phyloP scores from a whole-genome alignment of 2,797 vertebrate species.

The Coregonus suidteri region DNA sequence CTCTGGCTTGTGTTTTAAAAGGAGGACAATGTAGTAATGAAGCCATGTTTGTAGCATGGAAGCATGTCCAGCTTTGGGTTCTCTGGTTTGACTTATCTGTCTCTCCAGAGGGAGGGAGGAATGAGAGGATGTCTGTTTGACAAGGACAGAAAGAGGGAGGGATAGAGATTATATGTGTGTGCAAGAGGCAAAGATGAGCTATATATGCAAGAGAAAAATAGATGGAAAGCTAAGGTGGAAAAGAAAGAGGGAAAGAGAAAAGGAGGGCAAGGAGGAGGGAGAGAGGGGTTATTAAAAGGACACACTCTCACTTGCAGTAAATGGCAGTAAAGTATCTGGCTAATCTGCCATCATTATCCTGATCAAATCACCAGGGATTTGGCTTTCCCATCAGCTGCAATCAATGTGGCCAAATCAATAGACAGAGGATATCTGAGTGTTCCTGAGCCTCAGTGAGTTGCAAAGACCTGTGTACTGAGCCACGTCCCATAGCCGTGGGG shows the following conservation, averaged over 20 bases:
- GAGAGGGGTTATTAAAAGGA: slow-evolving; percentile 79
- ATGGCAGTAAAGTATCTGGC: slow-evolving; percentile 77
- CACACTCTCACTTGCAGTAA: slow-evolving; percentile 70
- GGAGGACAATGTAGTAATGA: slow-evolving; percentile 36
- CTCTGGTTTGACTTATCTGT: slow-evolving; percentile 49
- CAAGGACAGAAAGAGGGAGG: slow-evolving; percentile 17
- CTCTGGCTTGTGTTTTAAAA: slow-evolving; percentile 28
- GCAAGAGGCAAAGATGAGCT: slow-evolving; percentile 51
- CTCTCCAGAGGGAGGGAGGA: slow-evolving; percentile 12
- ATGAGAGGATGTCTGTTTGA: slow-evolving; percentile 26
- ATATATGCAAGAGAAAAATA: slow-evolving; percentile 44
- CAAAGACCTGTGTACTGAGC: slow-evolving; percentile 20
- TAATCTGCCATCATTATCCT: slow-evolving; percentile 81
- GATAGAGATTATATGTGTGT: slow-evolving; percentile 9
- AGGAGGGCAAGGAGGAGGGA: slow-evolving; percentile 26
- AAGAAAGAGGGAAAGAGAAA: slow-evolving; percentile 37
- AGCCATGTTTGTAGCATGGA: slow-evolving; percentile 26
- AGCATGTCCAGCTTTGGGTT: background rate
- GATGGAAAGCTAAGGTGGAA: slow-evolving; percentile 50
- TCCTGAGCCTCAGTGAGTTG: slow-evolving; percentile 54
- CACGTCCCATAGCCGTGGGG: slow-evolving; percentile 35
- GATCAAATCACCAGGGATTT: slow-evolving; percentile 82
- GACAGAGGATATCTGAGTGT: slow-evolving; percentile 65
- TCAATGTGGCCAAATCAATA: slow-evolving; percentile 80
- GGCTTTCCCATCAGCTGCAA: slow-evolving; percentile 76